Percentiles rank a stretch among this genome's conserved stretches.
Evolutionary conservation across 2,797 vertebrate genomes (phyloP).

Genomic region (Sebastes vulpes): DNA sequence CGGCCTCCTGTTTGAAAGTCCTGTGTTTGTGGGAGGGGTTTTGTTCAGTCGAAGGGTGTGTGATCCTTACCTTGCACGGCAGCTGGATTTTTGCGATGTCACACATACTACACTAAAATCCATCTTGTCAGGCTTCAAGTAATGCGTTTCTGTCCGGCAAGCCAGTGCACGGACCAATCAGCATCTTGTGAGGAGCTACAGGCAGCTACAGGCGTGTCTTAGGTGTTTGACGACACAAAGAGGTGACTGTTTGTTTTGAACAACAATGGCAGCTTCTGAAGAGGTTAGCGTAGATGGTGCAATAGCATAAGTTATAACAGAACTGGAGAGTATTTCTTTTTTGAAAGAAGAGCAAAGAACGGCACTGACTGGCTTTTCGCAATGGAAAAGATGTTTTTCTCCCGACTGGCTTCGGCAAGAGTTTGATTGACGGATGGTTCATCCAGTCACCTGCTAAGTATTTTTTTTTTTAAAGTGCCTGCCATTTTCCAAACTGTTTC

Average conservation of each 20-base stretch:
- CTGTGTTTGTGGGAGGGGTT: too few relatives aligned
- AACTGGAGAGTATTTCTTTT: background rate
- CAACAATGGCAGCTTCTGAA: background rate
- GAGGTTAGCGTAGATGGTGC: too few relatives aligned
- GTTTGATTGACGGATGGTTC: background rate
- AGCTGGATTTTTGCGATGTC: too few relatives aligned
- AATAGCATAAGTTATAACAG: too few relatives aligned
- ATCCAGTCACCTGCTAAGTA: background rate
- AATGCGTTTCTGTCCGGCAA: background rate
- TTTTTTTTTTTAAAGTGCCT: background rate
- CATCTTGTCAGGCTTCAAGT: background rate
- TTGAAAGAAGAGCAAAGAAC: background rate
- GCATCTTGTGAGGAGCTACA: background rate
- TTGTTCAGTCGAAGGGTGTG: too few relatives aligned
- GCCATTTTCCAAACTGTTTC: background rate
- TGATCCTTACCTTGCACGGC: too few relatives aligned
- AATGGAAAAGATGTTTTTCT: background rate
- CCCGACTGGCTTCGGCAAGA: rapidly evolving
- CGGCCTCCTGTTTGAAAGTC: too few relatives aligned
- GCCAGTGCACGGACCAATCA: background rate
- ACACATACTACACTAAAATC: background rate
- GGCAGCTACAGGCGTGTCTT: background rate
- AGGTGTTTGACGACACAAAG: background rate
- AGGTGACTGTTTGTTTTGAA: background rate
- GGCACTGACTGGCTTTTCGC: background rate